Evolutionary conservation across 2,797 vertebrate species (phyloP).

Genomic region (Pseudochaenichthys georgianus): DNA sequence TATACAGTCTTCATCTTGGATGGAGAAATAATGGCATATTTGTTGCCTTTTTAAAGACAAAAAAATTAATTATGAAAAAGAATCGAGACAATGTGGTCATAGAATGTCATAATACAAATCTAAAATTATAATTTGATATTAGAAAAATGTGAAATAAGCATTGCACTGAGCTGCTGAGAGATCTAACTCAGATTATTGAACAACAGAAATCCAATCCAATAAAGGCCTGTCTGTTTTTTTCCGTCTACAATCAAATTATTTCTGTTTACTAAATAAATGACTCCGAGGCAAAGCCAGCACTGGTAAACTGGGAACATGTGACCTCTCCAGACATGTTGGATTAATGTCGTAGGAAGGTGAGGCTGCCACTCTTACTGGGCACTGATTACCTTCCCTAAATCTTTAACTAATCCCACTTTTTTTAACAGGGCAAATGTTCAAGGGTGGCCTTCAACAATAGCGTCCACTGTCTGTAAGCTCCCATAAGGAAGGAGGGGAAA

Average conservation of each 20-base stretch:
- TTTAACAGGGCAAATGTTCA: constrained; percentile 2
- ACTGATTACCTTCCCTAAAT: constrained; percentile 35
- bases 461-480: not conserved
- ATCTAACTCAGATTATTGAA: not conserved
- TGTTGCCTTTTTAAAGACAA: not conserved
- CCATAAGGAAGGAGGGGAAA: not conserved
- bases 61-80: not conserved
- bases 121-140: too few relatives aligned
- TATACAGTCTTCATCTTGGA: not conserved
- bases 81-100: not conserved
- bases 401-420: constrained; percentile 39
- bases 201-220: not conserved
- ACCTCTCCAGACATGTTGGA: constrained; percentile 50
- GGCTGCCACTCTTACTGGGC: constrained; percentile 37
- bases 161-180: not conserved
- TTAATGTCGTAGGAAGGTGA: constrained; percentile 60
- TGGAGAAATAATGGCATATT: not conserved
- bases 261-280: constrained; percentile 36
- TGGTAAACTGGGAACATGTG: constrained; percentile 62
- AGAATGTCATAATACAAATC: too few relatives aligned
- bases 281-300: constrained; percentile 25
- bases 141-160: too few relatives aligned
- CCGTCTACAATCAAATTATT: constrained; percentile 20
- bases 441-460: not conserved
- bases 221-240: constrained; percentile 30